Evolutionary conservation across 2,113 vertebrate genomes (phyloP).

Genomic region (Lamprotornis superbus): DNA sequence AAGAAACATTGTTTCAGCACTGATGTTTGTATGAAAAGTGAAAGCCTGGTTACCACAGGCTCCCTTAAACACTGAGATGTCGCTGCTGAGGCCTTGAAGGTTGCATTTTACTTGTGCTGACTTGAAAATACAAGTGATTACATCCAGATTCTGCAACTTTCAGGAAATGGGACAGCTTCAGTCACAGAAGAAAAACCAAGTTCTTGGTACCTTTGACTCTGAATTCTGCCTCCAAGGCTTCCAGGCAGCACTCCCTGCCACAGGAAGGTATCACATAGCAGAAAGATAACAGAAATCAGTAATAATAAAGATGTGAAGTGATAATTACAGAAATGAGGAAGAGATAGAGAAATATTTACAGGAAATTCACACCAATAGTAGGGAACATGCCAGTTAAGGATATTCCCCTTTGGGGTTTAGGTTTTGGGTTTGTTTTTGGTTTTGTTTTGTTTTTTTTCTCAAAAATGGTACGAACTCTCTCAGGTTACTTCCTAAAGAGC

Average conservation of each 20-base stretch:
- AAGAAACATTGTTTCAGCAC: not conserved
- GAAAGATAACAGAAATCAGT: not conserved
- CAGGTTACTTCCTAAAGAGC: not conserved
- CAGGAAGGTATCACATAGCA: not conserved
- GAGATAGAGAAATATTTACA: not conserved
- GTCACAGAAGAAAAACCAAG: not conserved
- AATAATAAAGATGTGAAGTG: not conserved
- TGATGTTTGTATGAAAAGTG: not conserved
- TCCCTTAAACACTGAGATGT: not conserved
- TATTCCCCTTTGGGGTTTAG: not conserved
- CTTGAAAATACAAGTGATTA: not conserved
- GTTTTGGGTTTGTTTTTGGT: not conserved
- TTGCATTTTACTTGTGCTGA: not conserved
- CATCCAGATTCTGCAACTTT: not conserved
- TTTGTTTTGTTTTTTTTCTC: not conserved
- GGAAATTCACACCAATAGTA: not conserved
- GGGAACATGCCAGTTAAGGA: not conserved
- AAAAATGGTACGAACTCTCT: not conserved
- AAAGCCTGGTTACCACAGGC: not conserved
- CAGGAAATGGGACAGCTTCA: not conserved
- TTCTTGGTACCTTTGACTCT: not conserved
- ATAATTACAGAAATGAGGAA: not conserved
- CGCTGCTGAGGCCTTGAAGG: not conserved
- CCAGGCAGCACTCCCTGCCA: not conserved
- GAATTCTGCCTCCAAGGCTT: not conserved